Evolutionary conservation across 2,113 vertebrate species (phyloP), one percentile per base, ranked within the genome.

Genomic region (Chloebia gouldiae): DNA sequence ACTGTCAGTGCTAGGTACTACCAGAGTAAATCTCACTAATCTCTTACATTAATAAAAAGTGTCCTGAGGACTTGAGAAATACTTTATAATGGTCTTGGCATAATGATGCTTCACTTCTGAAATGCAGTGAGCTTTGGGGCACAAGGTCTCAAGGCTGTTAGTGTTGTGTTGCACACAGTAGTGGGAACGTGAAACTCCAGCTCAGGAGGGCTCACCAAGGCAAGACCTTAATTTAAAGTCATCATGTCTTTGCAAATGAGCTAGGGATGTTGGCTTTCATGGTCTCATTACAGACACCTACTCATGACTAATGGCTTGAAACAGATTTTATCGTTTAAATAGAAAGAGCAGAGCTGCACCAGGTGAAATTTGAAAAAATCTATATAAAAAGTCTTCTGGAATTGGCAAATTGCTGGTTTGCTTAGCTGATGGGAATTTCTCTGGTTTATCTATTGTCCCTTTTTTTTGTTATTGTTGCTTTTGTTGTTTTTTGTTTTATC

Each of bases 291-390:
- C 61, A 72, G 81, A 57, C 79, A 83, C 83, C 83, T 91, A 61
- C 44, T 93, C 49, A 28, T 85, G 71, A 94, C 92, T 86, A 92
- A 79, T 86, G 72, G n/a, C 59, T 90, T 93, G 79, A 93, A 96
- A 90, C 65, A 49, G 37, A 45, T 84, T 75, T 73, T 92, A 71
- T 95, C 23, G 7, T 75, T 95, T 85, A 83, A 89, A 70, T 54
- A 53, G 40, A 61, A 90, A 40, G 33, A 89, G 35, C 64, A 72
- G 73, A 94, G 47, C 66, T 86, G 49, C n/a, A 61, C 33, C 2
- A 44, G 75, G 30, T 77, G 50, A 69, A 78, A 90, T 33, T 90
- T 61, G 68, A 93, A 76, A 89, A 30, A 14, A 23, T 95, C 70
- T 79, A 0, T 78, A 19, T 24, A 50, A 61, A 66, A 92, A 63